Evolutionary conservation across 1,140 invertebrate species (phyloP).

Genomic region (Drosophila bifasciata): DNA sequence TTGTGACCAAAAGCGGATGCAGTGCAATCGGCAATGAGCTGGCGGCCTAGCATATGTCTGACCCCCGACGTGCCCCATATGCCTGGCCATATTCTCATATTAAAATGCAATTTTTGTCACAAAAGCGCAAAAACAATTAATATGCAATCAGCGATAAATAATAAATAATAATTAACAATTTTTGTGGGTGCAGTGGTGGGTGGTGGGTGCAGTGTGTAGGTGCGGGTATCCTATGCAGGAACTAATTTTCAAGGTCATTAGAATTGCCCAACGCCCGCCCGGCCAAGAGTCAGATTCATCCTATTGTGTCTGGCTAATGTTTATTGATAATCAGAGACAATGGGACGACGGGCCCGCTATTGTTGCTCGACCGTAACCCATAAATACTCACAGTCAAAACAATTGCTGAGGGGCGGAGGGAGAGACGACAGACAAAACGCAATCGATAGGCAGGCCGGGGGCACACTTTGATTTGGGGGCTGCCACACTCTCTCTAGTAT

Average conservation of each 20-base stretch:
- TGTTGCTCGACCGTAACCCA: conserved; percentile 75
- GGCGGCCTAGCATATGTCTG: conserved; percentile 49
- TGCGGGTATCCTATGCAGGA: conserved; percentile 59
- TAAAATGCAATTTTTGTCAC: conserved; percentile 67
- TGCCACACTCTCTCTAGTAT: conserved; percentile 8
- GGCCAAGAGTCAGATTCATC: too few species aligned
- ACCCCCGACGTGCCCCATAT: not conserved
- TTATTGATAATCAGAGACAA: conserved; percentile 79
- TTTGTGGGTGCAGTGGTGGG: conserved; percentile 10
- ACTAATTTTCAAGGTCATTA: conserved; percentile 84
- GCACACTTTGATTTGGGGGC: conserved; percentile 64
- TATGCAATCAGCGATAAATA: conserved; percentile 72
- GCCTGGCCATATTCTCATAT: conserved; percentile 42
- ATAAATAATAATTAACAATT: conserved; percentile 66
- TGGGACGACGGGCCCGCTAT: conserved; percentile 48
- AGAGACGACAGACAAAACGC: conserved; percentile 61
- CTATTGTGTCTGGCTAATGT: conserved; percentile 78
- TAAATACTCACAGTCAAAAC: conserved; percentile 80
- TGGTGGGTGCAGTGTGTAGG: too few species aligned
- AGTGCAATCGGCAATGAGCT: conserved; percentile 27
- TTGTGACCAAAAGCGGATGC: conserved; percentile 52
- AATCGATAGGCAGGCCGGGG: conserved; percentile 76
- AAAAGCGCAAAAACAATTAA: conserved; percentile 52
- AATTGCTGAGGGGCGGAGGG: conserved; percentile 55
- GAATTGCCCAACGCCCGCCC: conserved; percentile 60